phyloP scores from a whole-genome alignment of 2,797 vertebrate genomes.

The Hozukius guyotensis region DNA sequence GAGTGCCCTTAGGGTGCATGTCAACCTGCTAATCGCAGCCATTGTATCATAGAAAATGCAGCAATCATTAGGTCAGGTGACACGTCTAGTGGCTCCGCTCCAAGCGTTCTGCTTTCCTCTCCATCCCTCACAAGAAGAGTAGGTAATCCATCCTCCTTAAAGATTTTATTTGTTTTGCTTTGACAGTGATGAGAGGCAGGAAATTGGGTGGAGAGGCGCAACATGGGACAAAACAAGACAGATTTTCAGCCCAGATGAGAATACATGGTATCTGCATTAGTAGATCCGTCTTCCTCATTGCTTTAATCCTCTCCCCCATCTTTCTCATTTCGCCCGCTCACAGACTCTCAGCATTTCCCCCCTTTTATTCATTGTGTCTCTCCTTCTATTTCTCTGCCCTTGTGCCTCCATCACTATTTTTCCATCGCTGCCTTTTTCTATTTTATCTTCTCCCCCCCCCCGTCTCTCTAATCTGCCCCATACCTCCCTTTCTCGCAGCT shows the following conservation, averaged over 20 bases:
- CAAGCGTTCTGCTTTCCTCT: not conserved
- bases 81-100: not conserved
- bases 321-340: slow-evolving; percentile 25
- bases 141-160: slow-evolving; percentile 50
- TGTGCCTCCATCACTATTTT: slow-evolving; percentile 1
- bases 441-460: not conserved
- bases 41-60: not conserved
- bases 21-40: not conserved
- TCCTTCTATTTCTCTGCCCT: slow-evolving; percentile 2
- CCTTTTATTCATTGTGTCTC: not conserved
- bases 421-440: not conserved
- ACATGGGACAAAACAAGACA: slow-evolving; percentile 15
- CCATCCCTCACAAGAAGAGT: not conserved
- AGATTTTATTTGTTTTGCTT: slow-evolving; percentile 56
- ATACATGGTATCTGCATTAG: slow-evolving; percentile 56
- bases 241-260: slow-evolving; percentile 28
- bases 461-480: not conserved
- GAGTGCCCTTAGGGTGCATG: not conserved
- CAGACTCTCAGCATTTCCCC: not conserved
- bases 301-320: slow-evolving; percentile 23
- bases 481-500: not conserved
- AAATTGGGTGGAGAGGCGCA: slow-evolving; percentile 49
- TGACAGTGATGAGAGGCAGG: slow-evolving; percentile 54
- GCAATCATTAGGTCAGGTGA: slow-evolving; percentile 4
- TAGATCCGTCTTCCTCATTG: slow-evolving; percentile 32